phyloP scores from a whole-genome alignment of 2,888 invertebrate genomes.

The Melanargia galathea region DNA sequence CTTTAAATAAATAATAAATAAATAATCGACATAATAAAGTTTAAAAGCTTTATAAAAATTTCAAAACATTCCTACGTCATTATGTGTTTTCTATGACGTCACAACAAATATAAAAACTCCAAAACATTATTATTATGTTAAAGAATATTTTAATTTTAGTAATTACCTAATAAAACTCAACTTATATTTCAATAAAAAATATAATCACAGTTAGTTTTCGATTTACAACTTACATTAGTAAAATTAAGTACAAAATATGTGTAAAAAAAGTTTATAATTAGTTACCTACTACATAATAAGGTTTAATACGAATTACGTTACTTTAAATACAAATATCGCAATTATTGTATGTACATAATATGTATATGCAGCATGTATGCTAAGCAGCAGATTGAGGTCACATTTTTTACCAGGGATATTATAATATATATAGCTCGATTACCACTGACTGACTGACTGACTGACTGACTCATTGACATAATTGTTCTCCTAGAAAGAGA shows the following conservation, averaged over 20 bases:
- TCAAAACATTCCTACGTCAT: neutral
- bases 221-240: conserved; percentile 26
- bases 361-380: too few relatives aligned
- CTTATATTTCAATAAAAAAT: conserved; percentile 1
- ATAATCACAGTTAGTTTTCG: conserved; percentile 30
- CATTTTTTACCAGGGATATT: too few relatives aligned
- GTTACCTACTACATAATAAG: neutral
- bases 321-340: neutral
- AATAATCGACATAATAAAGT: too few relatives aligned
- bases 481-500: too few relatives aligned
- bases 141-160: neutral
- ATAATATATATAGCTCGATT: too few relatives aligned
- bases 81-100: neutral
- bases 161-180: too few relatives aligned
- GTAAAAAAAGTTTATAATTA: neutral
- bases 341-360: too few relatives aligned
- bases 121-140: neutral
- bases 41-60: too few relatives aligned
- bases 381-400: too few relatives aligned
- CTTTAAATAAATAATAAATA: too few relatives aligned
- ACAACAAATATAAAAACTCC: neutral
- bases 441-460: too few relatives aligned
- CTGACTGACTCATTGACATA: too few relatives aligned
- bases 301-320: neutral
- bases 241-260: conserved; percentile 17